These are phyloP conservation scores for Euglossa dilemma DNA, from an alignment of 1,140 invertebrate species.

Conservation along the genomic window DNA sequence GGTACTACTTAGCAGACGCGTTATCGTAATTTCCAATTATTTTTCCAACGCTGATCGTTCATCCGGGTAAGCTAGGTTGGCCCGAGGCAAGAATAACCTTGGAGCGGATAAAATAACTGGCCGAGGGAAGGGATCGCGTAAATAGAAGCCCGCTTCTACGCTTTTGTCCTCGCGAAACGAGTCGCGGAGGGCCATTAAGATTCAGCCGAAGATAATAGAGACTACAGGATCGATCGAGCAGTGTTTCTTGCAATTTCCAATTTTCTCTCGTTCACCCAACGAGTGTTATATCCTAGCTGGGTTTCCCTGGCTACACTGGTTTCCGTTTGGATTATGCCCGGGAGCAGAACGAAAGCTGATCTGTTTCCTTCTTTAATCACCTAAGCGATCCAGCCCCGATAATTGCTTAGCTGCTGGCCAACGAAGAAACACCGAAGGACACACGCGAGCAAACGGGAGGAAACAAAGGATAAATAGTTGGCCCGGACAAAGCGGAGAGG, in stretches of 20 bases:
- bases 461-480: background rate
- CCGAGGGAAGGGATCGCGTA: too few relatives aligned
- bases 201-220: background rate
- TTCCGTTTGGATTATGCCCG: constrained; percentile 4
- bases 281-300: too few relatives aligned
- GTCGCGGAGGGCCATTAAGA: background rate
- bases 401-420: constrained; percentile 23
- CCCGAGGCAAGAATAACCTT: too few relatives aligned
- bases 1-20: too few relatives aligned
- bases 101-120: too few relatives aligned
- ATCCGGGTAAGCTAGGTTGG: too few relatives aligned
- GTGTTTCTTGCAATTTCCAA: background rate
- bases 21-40: too few relatives aligned
- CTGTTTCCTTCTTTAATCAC: constrained; percentile 59
- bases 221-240: background rate
- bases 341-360: constrained; percentile 13
- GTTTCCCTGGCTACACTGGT: background rate
- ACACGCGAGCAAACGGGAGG: background rate
- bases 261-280: background rate
- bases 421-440: background rate
- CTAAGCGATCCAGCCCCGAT: constrained; percentile 55
- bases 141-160: background rate
- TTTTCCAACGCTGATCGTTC: too few relatives aligned
- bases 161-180: background rate
- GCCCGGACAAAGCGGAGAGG: background rate